Percentiles rank a stretch among this genome's conserved stretches.
Conservation (phyloP, 2,888 invertebrate species). For the Onchidella celtica region DNA sequence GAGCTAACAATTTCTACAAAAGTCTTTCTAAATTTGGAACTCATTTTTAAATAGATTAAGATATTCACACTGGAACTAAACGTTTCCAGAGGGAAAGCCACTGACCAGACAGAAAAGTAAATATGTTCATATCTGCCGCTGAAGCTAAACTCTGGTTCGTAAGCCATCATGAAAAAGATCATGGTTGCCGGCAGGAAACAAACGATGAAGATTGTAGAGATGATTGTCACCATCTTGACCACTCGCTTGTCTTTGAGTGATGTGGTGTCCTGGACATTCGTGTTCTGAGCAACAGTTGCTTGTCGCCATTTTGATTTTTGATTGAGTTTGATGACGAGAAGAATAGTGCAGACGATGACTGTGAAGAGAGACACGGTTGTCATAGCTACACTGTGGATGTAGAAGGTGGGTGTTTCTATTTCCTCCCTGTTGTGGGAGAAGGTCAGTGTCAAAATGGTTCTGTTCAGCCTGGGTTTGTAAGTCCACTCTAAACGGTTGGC, state of each 20-base stretch:
- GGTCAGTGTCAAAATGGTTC: neutral
- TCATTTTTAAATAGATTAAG: conserved; percentile 13
- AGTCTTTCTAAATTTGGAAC: conserved; percentile 15
- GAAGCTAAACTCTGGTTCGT: conserved; percentile 24
- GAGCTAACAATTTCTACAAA: too few species aligned
- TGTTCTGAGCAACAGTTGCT: neutral
- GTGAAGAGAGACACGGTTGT: neutral
- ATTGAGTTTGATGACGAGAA: neutral
- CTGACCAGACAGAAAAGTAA: neutral
- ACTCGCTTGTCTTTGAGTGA: conserved; percentile 1
- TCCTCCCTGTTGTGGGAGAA: neutral
- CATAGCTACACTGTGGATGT: neutral
- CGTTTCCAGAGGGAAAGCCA: neutral
- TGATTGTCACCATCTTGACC: conserved; percentile 8
- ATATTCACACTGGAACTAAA: too few species aligned
- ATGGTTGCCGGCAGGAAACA: neutral
- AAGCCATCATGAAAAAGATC: conserved; percentile 1
- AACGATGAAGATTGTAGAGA: too few species aligned
- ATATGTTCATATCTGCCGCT: neutral
- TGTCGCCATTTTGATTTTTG: conserved; percentile 32
- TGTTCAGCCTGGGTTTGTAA: neutral
- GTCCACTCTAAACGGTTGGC: conserved; percentile 3
- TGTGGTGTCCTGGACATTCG: neutral
- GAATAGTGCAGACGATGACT: too few species aligned
- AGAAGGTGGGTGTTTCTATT: neutral